phyloP scores from a whole-genome alignment of 2,797 vertebrate species.

The Emys orbicularis region DNA sequence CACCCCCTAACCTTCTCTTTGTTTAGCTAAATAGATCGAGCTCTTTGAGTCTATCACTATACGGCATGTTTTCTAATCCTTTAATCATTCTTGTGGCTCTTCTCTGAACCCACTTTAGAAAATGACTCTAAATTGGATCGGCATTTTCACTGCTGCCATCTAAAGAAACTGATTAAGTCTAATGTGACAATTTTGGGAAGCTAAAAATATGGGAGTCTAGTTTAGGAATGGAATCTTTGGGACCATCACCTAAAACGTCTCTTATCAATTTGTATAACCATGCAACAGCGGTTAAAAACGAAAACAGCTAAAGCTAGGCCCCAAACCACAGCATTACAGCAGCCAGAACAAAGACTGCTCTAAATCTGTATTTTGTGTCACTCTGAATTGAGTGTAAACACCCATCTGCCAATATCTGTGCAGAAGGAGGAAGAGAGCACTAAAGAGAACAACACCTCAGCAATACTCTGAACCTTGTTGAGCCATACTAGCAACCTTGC shows the following conservation, averaged over 20 bases:
- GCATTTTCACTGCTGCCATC: conserved; percentile 12
- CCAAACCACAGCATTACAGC: conserved; percentile 35
- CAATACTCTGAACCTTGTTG: neutral
- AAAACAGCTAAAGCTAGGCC: conserved; percentile 45
- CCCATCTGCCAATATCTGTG: neutral
- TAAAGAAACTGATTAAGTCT: conserved; percentile 43
- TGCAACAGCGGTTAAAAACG: conserved; percentile 35
- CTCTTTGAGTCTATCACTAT: no score
- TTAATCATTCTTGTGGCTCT: no score
- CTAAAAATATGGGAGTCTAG: neutral
- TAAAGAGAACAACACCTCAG: conserved; percentile 25
- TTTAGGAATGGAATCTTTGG: conserved; percentile 30
- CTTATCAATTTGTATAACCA: conserved; percentile 33
- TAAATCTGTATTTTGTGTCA: conserved; percentile 37
- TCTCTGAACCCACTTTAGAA: neutral
- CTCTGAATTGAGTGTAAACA: conserved; percentile 29
- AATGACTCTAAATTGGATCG: neutral
- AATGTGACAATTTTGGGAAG: conserved; percentile 42
- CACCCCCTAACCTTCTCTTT: no score
- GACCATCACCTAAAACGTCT: conserved; percentile 37
- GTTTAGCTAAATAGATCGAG: no score
- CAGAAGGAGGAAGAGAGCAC: conserved; percentile 26
- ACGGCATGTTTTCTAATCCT: no score
- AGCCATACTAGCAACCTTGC: neutral
- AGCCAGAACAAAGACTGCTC: conserved; percentile 25